Conservation (phyloP, 2,888 invertebrate species). For the Cataglyphis altisquamis region DNA sequence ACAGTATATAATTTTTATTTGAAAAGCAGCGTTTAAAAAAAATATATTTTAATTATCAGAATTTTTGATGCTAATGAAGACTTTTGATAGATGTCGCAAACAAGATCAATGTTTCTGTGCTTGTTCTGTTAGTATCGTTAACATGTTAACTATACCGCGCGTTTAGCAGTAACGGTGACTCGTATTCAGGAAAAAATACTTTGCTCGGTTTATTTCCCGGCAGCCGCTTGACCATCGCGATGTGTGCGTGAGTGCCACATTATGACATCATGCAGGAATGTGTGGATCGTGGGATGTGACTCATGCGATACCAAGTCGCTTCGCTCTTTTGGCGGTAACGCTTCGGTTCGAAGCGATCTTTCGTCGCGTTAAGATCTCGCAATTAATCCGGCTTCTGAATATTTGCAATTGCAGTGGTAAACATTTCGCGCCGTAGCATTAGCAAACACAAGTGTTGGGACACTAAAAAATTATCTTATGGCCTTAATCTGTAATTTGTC, state of each 20-base stretch:
- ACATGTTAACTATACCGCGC: conserved; percentile 18
- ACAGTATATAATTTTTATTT: neutral
- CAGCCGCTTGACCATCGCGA: conserved; percentile 20
- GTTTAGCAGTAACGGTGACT: conserved; percentile 26
- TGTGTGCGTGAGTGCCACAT: conserved; percentile 51
- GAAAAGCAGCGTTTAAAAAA: neutral
- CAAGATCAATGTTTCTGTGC: neutral
- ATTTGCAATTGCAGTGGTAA: neutral
- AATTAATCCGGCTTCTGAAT: conserved; percentile 10
- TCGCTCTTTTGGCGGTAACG: conserved; percentile 58
- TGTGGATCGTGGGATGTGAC: conserved; percentile 80
- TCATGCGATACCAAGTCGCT: conserved; percentile 74
- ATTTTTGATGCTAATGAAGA: neutral
- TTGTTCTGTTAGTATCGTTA: conserved; percentile 11
- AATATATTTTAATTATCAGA: neutral
- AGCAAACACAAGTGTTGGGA: neutral
- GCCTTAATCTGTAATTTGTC: conserved; percentile 29
- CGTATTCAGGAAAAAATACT: conserved; percentile 20
- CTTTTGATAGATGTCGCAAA: neutral
- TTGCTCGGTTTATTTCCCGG: conserved; percentile 26
- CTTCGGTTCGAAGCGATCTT: conserved; percentile 34
- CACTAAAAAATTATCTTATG: neutral
- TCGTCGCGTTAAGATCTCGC: conserved; percentile 30
- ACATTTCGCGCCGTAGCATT: neutral
- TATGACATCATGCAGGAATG: conserved; percentile 84